phyloP scores from a whole-genome alignment of 2,888 invertebrate species.

The Priocnemis perturbator region DNA sequence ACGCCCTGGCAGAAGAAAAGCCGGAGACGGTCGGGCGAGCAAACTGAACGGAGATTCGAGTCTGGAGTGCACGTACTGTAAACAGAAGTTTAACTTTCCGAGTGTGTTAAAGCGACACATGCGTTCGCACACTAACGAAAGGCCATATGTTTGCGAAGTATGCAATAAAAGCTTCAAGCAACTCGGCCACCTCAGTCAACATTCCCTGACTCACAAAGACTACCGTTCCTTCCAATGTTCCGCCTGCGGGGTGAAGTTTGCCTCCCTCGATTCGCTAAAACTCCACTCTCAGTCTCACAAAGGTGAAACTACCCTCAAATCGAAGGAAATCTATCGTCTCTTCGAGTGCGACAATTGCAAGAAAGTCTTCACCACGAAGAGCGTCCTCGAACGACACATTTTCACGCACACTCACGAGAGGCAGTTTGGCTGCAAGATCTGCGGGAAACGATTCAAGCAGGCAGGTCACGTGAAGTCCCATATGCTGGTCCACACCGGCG shows the following conservation, averaged over 20 bases:
- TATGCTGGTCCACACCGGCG: constrained; percentile 76
- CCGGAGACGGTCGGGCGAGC: not conserved
- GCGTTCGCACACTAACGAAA: constrained; percentile 66
- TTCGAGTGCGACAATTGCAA: constrained; percentile 76
- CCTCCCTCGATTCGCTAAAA: constrained; percentile 57
- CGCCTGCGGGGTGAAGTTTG: constrained; percentile 58
- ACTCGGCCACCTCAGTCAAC: constrained; percentile 65
- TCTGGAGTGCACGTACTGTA: constrained; percentile 61
- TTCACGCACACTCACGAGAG: constrained; percentile 76
- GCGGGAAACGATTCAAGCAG: constrained; percentile 76
- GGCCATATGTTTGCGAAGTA: constrained; percentile 63
- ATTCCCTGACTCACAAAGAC: constrained; percentile 63
- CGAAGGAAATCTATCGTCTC: constrained; percentile 54
- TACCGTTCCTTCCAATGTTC: constrained; percentile 63
- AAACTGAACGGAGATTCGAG: constrained; percentile 37
- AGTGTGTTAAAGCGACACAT: constrained; percentile 67
- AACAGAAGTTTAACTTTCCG: constrained; percentile 64
- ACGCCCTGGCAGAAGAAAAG: not conserved
- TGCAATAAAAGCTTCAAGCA: constrained; percentile 68
- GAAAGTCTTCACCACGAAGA: constrained; percentile 76
- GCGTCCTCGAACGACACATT: constrained; percentile 76
- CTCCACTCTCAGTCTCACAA: constrained; percentile 55
- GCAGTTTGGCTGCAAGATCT: constrained; percentile 75
- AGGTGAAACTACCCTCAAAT: constrained; percentile 31
- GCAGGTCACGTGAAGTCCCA: constrained; percentile 76